Percentiles rank a stretch among this genome's conserved stretches.
Conservation (phyloP, 2,797 vertebrate species). For the Vultur gryphus region DNA sequence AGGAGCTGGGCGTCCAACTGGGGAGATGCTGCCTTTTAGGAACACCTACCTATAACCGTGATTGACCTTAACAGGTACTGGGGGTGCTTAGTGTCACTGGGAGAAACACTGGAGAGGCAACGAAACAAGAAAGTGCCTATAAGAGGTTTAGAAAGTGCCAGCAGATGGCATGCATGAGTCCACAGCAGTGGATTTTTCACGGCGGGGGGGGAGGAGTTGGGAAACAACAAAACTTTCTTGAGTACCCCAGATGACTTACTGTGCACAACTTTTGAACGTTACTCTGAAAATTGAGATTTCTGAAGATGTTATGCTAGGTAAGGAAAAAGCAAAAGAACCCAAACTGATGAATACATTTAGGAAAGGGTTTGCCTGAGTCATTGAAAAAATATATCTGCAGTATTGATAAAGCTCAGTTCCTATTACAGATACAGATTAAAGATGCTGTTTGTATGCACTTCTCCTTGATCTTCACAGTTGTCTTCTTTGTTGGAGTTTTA, state of each 20-base stretch:
- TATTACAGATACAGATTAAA: slow-evolving; percentile 25
- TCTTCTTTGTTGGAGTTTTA: neutral
- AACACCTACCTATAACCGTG: neutral
- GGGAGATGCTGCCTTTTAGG: neutral
- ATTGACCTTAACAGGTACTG: neutral
- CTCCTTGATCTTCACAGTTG: slow-evolving; percentile 33
- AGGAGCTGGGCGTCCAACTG: fast-evolving
- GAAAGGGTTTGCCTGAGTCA: neutral
- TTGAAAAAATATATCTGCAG: neutral
- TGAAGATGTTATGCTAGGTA: neutral
- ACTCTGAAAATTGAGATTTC: neutral
- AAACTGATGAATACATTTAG: neutral
- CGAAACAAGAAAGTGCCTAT: fast-evolving
- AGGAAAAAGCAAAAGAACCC: neutral
- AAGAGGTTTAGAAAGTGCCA: neutral
- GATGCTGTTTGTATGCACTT: slow-evolving; percentile 21
- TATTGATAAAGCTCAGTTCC: neutral
- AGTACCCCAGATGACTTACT: neutral
- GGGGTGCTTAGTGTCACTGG: neutral
- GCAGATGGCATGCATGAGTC: neutral
- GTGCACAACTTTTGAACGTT: neutral
- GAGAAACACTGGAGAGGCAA: neutral
- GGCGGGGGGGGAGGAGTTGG: neutral
- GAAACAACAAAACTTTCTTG: neutral
- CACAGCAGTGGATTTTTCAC: neutral